Percentiles rank a stretch among this genome's conserved stretches.
phyloP scores from a whole-genome alignment of 1,140 invertebrate species.

The Fopius arisanus region DNA sequence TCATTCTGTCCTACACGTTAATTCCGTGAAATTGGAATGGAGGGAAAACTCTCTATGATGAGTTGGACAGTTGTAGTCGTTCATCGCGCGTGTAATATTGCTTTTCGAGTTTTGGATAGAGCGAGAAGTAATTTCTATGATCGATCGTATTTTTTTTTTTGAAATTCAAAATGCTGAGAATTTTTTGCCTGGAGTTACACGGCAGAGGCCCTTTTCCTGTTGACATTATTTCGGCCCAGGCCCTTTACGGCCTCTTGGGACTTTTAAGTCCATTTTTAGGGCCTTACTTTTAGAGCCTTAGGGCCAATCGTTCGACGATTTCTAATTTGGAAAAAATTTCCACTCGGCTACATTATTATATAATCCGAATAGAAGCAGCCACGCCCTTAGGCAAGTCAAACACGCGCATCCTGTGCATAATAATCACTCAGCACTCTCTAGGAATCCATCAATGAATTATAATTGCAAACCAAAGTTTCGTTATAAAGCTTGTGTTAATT shows the following conservation, averaged over 20 bases:
- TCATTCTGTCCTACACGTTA: neutral
- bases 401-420: neutral
- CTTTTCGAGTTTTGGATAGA: neutral
- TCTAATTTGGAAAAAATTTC: too few relatives aligned
- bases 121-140: too few relatives aligned
- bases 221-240: too few relatives aligned
- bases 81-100: neutral
- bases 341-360: neutral
- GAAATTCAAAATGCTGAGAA: too few relatives aligned
- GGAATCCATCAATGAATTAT: neutral
- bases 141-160: too few relatives aligned
- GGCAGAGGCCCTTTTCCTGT: too few relatives aligned
- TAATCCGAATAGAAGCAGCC: neutral
- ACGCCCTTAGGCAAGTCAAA: neutral
- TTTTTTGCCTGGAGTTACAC: too few relatives aligned
- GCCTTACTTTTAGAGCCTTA: too few relatives aligned
- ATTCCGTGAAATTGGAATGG: neutral
- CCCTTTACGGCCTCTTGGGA: too few relatives aligned
- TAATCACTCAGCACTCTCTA: neutral
- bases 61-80: neutral
- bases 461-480: neutral
- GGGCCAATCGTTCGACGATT: too few relatives aligned
- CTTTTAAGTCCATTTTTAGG: too few relatives aligned
- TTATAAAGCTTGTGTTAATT: conserved; percentile 1
- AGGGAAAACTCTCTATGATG: neutral